phyloP scores from a whole-genome alignment of 1,140 invertebrate species.

The Condylostylus longicornis region DNA sequence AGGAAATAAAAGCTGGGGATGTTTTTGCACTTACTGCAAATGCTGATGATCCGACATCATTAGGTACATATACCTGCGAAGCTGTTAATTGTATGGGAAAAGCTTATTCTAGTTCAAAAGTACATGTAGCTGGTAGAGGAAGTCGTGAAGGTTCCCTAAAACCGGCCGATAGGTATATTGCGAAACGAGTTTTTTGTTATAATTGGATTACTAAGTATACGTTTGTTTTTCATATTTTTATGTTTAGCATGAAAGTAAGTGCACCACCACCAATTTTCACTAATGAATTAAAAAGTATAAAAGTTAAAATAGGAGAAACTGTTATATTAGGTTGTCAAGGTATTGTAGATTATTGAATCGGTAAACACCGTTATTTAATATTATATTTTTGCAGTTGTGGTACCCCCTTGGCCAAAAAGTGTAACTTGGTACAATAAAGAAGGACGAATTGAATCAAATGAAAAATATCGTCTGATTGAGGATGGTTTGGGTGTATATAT shows the following conservation, averaged over 20 bases:
- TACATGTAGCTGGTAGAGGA: conserved; percentile 54
- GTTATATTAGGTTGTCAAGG: conserved; percentile 56
- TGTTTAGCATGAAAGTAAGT: conserved; percentile 22
- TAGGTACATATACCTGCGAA: conserved; percentile 72
- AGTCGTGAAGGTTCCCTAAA: conserved; percentile 47
- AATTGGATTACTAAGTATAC: too few relatives aligned
- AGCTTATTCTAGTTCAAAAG: conserved; percentile 62
- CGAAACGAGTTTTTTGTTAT: conserved; percentile 7
- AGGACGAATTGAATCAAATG: conserved; percentile 49
- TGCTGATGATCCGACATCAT: conserved; percentile 60
- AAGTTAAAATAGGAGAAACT: conserved; percentile 58
- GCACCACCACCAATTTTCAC: conserved; percentile 61
- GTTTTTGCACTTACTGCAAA: conserved; percentile 71
- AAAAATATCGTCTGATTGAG: conserved; percentile 53
- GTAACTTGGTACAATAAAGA: conserved; percentile 73
- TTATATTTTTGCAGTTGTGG: conserved; percentile 41
- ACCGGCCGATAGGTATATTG: conserved; percentile 32
- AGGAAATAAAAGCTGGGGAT: conserved; percentile 75
- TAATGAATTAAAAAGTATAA: conserved; percentile 51
- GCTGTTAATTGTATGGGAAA: conserved; percentile 76
- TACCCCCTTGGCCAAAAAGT: conserved; percentile 64
- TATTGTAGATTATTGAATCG: conserved; percentile 30
- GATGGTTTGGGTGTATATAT: conserved; percentile 66
- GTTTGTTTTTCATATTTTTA: conserved; percentile 4
- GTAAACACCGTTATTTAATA: conserved; percentile 1